phyloP scores from a whole-genome alignment of 2,113 vertebrate genomes.

The Casuarius casuarius region DNA sequence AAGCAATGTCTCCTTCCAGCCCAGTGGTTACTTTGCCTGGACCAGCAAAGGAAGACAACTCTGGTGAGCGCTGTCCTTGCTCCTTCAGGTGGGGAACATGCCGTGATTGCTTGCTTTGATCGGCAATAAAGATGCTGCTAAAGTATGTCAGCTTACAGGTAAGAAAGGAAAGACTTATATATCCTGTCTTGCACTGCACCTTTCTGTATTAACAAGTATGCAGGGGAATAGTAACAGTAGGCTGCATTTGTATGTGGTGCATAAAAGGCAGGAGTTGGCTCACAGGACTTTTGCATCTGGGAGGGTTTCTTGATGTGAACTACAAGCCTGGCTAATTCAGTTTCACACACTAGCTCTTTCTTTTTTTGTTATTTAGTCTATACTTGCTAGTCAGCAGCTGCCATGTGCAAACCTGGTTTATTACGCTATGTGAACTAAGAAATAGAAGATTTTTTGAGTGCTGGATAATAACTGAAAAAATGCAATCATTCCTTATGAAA shows the following conservation, averaged over 20 bases:
- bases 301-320: too few species aligned
- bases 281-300: background rate
- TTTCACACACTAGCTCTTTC: too few species aligned
- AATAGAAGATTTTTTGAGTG: too few species aligned
- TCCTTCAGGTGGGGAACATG: rapidly evolving
- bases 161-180: background rate
- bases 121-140: background rate
- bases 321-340: too few species aligned
- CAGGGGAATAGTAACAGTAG: background rate
- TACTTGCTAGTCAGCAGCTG: too few species aligned
- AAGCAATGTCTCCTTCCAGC: background rate
- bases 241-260: background rate
- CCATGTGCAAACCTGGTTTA: too few species aligned
- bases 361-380: too few species aligned
- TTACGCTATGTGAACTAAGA: too few species aligned
- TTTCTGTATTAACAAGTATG: background rate
- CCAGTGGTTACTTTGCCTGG: background rate
- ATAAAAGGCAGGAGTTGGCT: background rate
- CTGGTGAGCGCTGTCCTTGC: background rate
- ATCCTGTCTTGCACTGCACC: background rate
- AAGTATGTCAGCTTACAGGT: background rate
- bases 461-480: too few species aligned
- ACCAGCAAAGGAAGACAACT: background rate
- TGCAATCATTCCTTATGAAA: too few species aligned
- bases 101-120: background rate